Base-by-base conservation (phyloP, 1,140 invertebrate species). In the Phymorhynchus buccinoides region DNA sequence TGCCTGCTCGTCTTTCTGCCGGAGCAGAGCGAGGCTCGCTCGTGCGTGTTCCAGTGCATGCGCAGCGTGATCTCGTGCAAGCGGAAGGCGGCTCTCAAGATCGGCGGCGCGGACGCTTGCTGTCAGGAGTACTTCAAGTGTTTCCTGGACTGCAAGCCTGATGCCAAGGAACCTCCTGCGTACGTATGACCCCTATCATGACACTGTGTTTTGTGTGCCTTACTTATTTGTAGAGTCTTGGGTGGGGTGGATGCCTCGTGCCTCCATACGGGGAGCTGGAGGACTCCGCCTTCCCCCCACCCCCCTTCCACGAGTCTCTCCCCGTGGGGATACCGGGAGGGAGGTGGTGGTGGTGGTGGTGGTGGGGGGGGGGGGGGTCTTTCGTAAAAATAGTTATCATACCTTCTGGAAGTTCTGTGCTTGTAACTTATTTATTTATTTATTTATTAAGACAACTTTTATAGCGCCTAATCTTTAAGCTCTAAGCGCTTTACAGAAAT, bases 11-110 rank as follows among this genome's bases (percentile, higher is more conserved):
- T 79, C 27, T 14, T 9, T 14, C 7, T 79, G 30, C 77, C 77
- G 1, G 22, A 16, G 22, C 27, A 41, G 32, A 79, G 42, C 32
- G 77, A 79, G 27, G 77, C 22, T 12, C 3, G 18, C 27, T 32
- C 77, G 7, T 79, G 77, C 77, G 44, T 79, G 42, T 79, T 79
- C 77, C 27, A 35, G 42, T 79, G 77, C 77, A 79, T 79, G 77
- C 77, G 77, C 77, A 14, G 27, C 2, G 77, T 79, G 4, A 52
- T 79, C 77, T 18, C 42, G 3, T 79, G 77, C 77, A 79, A 79
- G 44, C 77, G 77, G 42, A 79, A 79, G 77, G 42, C 27, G 77
- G 77, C 77, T 6, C 6, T 56, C 42, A 30, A 18, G n/a, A 4
- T 7, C 30, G 44, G 41, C n/a, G 77, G 77, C 2, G 18, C 6